Percentiles rank a stretch among this genome's conserved stretches.
Conservation (phyloP, 1,140 invertebrate species). For the Catajapyx aquilonaris region DNA sequence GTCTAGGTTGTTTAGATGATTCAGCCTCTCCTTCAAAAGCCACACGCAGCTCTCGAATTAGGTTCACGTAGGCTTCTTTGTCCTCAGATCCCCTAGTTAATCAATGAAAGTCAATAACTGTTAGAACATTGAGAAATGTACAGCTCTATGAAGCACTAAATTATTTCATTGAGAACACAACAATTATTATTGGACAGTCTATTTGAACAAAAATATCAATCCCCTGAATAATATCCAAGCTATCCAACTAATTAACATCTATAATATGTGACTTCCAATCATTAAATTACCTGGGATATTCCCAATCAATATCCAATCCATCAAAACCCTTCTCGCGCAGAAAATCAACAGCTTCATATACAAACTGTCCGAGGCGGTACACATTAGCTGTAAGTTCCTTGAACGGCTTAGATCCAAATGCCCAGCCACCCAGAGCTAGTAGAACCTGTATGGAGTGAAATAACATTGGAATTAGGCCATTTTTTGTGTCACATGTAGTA, state of each 20-base stretch:
- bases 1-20: constrained; percentile 48
- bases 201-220: too few relatives aligned
- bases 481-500: too few relatives aligned
- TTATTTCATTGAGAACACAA: constrained; percentile 3
- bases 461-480: too few relatives aligned
- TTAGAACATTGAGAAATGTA: constrained; percentile 1
- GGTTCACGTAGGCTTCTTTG: constrained; percentile 50
- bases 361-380: constrained; percentile 85
- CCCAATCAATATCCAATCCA: constrained; percentile 92
- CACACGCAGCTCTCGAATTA: constrained; percentile 59
- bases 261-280: too few relatives aligned
- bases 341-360: constrained; percentile 83
- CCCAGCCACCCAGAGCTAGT: constrained; percentile 85
- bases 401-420: constrained; percentile 78
- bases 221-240: too few relatives aligned
- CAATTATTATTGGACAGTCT: too few relatives aligned
- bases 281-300: constrained; percentile 53
- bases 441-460: constrained; percentile 47
- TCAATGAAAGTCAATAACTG: constrained; percentile 11
- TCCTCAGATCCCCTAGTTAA: constrained; percentile 53
- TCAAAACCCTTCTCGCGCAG: constrained; percentile 79
- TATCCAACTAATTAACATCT: too few relatives aligned
- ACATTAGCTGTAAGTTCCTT: constrained; percentile 75
- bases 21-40: constrained; percentile 79
- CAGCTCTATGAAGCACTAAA: too few relatives aligned